These are phyloP conservation scores for Pseudomyrmex dendroicus DNA, from an alignment of 1,140 invertebrate species.

Conservation along the genomic window DNA sequence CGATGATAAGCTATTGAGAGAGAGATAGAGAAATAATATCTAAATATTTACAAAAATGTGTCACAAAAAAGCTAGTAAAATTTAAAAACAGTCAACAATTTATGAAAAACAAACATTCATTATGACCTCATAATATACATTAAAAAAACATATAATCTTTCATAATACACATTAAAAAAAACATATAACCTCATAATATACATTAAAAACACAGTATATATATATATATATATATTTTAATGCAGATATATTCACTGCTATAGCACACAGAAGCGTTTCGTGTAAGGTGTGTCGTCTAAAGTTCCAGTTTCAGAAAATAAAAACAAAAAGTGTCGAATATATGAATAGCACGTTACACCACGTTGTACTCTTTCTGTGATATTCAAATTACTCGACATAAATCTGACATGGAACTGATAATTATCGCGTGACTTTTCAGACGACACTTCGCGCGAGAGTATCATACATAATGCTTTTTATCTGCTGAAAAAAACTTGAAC, in stretches of 20 bases:
- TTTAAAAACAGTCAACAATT: too few species aligned
- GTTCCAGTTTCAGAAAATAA: slow-evolving; percentile 38
- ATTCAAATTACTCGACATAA: slow-evolving; percentile 52
- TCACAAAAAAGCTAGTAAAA: too few species aligned
- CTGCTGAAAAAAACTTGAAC: slow-evolving; percentile 25
- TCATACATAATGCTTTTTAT: slow-evolving; percentile 40
- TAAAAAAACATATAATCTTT: neutral
- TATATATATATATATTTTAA: too few species aligned
- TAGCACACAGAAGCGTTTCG: slow-evolving; percentile 20
- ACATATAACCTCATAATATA: neutral
- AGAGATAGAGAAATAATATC: too few species aligned
- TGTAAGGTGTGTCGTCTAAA: slow-evolving; percentile 41
- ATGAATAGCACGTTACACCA: slow-evolving; percentile 42
- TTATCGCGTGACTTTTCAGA: slow-evolving; percentile 45
- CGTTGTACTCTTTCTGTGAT: slow-evolving; percentile 40
- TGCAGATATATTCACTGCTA: slow-evolving; percentile 50
- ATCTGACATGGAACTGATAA: slow-evolving; percentile 42
- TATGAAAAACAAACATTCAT: too few species aligned
- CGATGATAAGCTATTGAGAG: neutral
- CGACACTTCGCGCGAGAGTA: neutral
- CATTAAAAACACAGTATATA: neutral
- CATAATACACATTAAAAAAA: slow-evolving; percentile 6
- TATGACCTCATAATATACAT: too few species aligned
- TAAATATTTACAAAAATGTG: too few species aligned
- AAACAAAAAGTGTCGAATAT: slow-evolving; percentile 54